Evolutionary conservation across 1,140 invertebrate species (phyloP), one percentile per base, ranked within the genome.

Genomic region (Phymastichus coffea): DNA sequence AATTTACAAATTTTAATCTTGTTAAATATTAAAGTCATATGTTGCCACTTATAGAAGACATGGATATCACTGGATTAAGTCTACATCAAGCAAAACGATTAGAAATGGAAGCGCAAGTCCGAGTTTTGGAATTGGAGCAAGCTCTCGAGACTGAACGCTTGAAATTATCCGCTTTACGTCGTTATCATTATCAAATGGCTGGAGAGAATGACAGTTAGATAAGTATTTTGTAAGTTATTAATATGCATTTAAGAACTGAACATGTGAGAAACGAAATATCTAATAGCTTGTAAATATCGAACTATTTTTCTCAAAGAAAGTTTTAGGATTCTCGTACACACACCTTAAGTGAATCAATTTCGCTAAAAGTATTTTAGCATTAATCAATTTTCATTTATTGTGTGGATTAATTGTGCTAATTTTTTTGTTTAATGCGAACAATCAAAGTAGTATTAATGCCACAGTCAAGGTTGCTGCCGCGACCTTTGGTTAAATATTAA

Each of bases 51-150:
- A 22, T 79, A 91, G 94, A 93, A 66, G 90, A 94, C 59, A 82
- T 97, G 63, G 95, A 99, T 78, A 89, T 98, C 68, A 87, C 88
- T 3, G 88, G 91, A 64, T 74, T 99, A 51, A 91, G 90, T 49
- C 81, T 98, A 49, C 96, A 98, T 73, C 93, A 97, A 76, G 92
- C 96, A 0, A 97, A 99, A 74, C 87, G 90, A 43, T 80, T 94
- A 64, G 96, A 98, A 83, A 97, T 98, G 92, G 95, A 99, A 76
- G 88, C 92, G 48, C 93, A 95, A 76, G 92, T 95, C 15, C 86
- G 89, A 67, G 89, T 98, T 43, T 81, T 99, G 44, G 94, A 99
- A 82, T 81, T 98, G 44, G 96, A 99, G 74, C 90, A 89, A 61
- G 86, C 90, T 63, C 79, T 99, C 44, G 90, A 94, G 68, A 90